Conservation (phyloP, 23 tunicate species). For the Ascidia mentula region DNA sequence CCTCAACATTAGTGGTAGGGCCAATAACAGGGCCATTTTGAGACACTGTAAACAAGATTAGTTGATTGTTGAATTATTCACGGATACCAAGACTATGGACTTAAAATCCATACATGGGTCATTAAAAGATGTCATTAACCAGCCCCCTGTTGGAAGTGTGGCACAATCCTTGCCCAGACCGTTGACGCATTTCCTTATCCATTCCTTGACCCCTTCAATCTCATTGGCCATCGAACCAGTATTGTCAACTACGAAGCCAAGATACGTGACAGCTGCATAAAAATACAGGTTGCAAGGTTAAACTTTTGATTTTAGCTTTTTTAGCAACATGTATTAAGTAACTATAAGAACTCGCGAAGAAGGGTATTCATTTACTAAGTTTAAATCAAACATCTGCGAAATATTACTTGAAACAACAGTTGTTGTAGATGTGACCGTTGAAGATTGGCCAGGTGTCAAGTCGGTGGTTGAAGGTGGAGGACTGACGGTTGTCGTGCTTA, state of each 20-base stretch:
- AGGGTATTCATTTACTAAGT: no score
- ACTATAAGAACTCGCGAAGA: no score
- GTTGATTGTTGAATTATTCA: no score
- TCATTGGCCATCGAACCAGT: slow-evolving; percentile 81
- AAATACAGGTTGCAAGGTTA: not conserved
- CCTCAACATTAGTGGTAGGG: slow-evolving; percentile 44
- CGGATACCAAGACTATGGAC: not conserved
- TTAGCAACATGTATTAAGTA: no score
- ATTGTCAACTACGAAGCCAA: slow-evolving; percentile 73
- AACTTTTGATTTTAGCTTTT: no score
- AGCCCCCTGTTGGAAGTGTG: slow-evolving; percentile 68
- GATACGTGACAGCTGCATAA: slow-evolving; percentile 26
- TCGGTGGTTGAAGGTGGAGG: no score
- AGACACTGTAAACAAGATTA: not conserved
- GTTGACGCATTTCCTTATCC: slow-evolving; percentile 47
- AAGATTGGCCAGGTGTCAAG: no score
- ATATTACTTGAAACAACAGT: no score
- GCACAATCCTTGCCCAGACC: slow-evolving; percentile 44
- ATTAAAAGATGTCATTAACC: slow-evolving; percentile 63
- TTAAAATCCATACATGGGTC: slow-evolving; percentile 51
- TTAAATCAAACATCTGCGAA: no score
- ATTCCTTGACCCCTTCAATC: slow-evolving; percentile 57
- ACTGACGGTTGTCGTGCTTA: no score
- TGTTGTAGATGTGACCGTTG: no score
- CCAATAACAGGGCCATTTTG: slow-evolving; percentile 46